These are phyloP conservation scores for Litoditis marina DNA, from an alignment of 2,888 invertebrate species.

Conservation along the genomic window DNA sequence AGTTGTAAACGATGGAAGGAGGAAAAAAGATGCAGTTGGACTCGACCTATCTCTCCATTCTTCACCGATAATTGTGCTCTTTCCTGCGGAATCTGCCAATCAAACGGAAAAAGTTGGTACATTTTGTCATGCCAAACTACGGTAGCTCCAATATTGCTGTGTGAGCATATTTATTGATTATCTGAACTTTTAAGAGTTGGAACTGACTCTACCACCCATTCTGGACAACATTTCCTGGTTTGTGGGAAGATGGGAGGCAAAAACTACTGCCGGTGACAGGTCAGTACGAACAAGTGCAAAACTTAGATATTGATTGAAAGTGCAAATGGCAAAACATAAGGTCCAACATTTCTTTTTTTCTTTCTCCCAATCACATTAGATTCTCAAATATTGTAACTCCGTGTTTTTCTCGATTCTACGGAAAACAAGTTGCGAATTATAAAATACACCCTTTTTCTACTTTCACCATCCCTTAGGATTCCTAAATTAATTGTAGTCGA, in stretches of 20 bases:
- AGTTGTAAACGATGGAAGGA: slow-evolving; percentile 54
- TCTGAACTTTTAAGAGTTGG: slow-evolving; percentile 35
- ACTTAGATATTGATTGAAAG: neutral
- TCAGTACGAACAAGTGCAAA: neutral
- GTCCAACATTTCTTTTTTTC: too few relatives aligned
- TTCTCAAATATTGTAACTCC: too few relatives aligned
- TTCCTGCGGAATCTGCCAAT: slow-evolving; percentile 48
- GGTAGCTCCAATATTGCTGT: too few relatives aligned
- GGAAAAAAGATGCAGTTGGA: slow-evolving; percentile 55
- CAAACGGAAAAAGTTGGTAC: slow-evolving; percentile 36
- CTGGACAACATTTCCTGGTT: slow-evolving; percentile 57
- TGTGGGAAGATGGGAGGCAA: slow-evolving; percentile 56
- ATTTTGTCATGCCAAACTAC: neutral
- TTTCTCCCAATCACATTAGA: too few relatives aligned
- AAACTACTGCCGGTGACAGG: slow-evolving; percentile 35
- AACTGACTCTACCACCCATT: slow-evolving; percentile 52
- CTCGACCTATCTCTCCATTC: slow-evolving; percentile 50
- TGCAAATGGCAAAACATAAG: neutral
- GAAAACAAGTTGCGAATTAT: too few relatives aligned
- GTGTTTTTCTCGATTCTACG: too few relatives aligned
- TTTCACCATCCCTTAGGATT: too few relatives aligned
- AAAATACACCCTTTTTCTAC: too few relatives aligned
- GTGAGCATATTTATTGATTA: too few relatives aligned
- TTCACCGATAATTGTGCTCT: slow-evolving; percentile 58
- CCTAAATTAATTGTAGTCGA: too few relatives aligned